These are phyloP conservation scores for Denticeps clupeoides DNA, from an alignment of 2,797 vertebrate genomes.

Conservation along the genomic window DNA sequence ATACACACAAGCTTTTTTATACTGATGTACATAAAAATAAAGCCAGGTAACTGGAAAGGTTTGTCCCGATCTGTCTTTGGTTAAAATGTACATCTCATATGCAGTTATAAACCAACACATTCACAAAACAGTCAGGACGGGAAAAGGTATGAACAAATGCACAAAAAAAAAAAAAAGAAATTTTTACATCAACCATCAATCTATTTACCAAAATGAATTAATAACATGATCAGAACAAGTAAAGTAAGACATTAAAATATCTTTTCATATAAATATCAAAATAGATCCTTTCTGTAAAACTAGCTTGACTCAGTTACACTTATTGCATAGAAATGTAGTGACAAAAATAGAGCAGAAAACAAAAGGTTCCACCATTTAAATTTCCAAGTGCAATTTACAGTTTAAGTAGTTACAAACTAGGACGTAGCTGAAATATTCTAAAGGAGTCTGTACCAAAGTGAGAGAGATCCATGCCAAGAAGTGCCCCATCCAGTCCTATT, in stretches of 20 bases:
- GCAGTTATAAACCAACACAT: constrained; percentile 48
- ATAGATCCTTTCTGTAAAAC: constrained; percentile 75
- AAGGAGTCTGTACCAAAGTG: constrained; percentile 1
- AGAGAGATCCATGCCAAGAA: not conserved
- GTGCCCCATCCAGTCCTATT: not conserved
- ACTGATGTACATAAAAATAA: constrained; percentile 38
- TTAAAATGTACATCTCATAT: constrained; percentile 56
- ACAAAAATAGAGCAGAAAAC: constrained; percentile 32
- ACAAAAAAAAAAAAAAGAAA: constrained; percentile 9
- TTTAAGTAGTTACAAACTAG: constrained; percentile 31
- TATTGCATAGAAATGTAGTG: constrained; percentile 92
- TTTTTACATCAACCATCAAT: constrained; percentile 37
- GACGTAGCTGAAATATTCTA: constrained; percentile 8
- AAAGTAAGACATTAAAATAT: constrained; percentile 72
- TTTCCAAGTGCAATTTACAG: constrained; percentile 43
- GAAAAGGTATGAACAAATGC: constrained; percentile 13
- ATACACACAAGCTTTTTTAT: constrained; percentile 46
- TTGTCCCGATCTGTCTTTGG: constrained; percentile 70
- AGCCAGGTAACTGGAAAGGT: constrained; percentile 49
- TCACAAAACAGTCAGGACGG: constrained; percentile 37
- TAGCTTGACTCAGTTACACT: constrained; percentile 56
- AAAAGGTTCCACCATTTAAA: constrained; percentile 18
- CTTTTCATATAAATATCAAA: constrained; percentile 79
- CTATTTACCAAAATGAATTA: constrained; percentile 33
- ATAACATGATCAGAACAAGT: constrained; percentile 43